Evolutionary conservation across 2,797 vertebrate species (phyloP), one percentile per base, ranked within the genome.

Genomic region (Delichon dasypus): DNA sequence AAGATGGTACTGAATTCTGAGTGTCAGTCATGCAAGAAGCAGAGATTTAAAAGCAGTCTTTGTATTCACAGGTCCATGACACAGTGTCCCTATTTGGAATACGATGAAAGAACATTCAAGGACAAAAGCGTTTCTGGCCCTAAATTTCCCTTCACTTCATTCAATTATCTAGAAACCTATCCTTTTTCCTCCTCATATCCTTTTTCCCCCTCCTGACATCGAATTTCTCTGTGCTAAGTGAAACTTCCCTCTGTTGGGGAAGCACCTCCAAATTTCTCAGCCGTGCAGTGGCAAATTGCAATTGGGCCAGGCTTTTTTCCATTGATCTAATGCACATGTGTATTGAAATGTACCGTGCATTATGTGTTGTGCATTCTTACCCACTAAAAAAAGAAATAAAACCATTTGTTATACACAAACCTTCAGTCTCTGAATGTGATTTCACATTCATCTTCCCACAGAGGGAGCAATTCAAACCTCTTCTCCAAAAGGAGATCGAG

Each of bases 11-110:
- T 72, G 83, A 91, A 94, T 90, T 83, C 58, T 67, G 74, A 92
- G 65, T 86, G 85, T 91, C 93, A 96, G 82, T 90, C 95, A 94
- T 93, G 91, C 95, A 95, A 90, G 96, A 88, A 91, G 88, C 21
- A 81, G 85, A 96, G 93, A 96, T 96, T 96, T 95, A 96, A 94
- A 95, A 95, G 70, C 94, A 94, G 91, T 78, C 91, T 95, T 87
- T 76, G 82, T 89, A 95, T 66, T 94, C 96, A 96, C 88, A 78
- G 66, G 93, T 81, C 95, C 93, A 66, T 95, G 95, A 96, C 93
- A 84, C n/a, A 19, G 58, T 91, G 70, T 84, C 76, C 61, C 26
- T 95, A 20, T 94, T 91, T 93, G 93, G 94, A 95, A 91, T 90
- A 74, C 0, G 0, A 90, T 64, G 72, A 95, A 95, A 94, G 94